Conservation (phyloP, 1,140 invertebrate species). For the Caenorhabditis latens region DNA sequence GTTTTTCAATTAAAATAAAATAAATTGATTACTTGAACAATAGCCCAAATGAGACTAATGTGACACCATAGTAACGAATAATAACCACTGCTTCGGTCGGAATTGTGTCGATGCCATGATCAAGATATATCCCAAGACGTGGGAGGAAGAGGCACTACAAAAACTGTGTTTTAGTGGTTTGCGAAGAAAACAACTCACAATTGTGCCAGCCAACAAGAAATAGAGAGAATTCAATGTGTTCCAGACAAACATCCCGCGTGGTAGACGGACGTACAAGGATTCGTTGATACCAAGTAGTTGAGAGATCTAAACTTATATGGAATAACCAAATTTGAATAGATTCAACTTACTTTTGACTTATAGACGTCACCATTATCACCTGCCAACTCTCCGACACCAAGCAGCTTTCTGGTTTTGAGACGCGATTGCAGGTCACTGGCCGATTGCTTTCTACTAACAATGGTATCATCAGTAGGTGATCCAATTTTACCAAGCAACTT, state of each 20-base stretch:
- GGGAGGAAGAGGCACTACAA: slow-evolving; percentile 48
- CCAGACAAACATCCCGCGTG: slow-evolving; percentile 60
- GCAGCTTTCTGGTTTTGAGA: slow-evolving; percentile 64
- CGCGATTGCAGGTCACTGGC: slow-evolving; percentile 60
- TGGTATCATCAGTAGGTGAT: slow-evolving; percentile 35
- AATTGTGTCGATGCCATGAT: slow-evolving; percentile 19
- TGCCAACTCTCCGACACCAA: slow-evolving; percentile 58
- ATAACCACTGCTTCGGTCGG: background rate
- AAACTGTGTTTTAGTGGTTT: background rate
- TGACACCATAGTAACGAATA: slow-evolving; percentile 44
- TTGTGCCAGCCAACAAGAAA: slow-evolving; percentile 33
- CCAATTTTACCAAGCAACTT: slow-evolving; percentile 18
- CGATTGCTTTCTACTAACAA: slow-evolving; percentile 63
- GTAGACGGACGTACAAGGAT: slow-evolving; percentile 51
- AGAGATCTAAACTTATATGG: slow-evolving; percentile 56
- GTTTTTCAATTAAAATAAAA: background rate
- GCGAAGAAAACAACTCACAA: slow-evolving; percentile 47
- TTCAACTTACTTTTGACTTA: slow-evolving; percentile 54
- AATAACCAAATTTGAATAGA: background rate
- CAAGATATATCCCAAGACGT: background rate
- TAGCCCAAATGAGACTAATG: slow-evolving; percentile 47
- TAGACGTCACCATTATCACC: slow-evolving; percentile 57
- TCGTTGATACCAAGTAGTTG: slow-evolving; percentile 65
- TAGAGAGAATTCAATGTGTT: slow-evolving; percentile 59
- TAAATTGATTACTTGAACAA: slow-evolving; percentile 27